Conservation (phyloP, 1,140 invertebrate genomes). For the Zaprionus taronus region DNA sequence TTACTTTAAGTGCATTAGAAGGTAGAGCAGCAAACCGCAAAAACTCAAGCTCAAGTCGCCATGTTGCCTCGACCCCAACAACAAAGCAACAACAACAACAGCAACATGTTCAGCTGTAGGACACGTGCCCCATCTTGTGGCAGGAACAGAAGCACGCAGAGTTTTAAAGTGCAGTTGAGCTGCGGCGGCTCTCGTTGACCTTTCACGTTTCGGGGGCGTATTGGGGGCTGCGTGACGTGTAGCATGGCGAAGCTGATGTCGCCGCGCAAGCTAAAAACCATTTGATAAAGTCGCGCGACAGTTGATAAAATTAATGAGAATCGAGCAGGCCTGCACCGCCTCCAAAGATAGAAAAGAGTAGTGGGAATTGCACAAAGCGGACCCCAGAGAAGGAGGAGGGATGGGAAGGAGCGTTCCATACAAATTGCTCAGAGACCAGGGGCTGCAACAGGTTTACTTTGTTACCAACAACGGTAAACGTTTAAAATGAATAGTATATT, state of each 20-base stretch:
- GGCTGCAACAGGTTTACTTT: conserved; percentile 4
- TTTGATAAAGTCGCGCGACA: conserved; percentile 47
- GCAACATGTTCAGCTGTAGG: not conserved
- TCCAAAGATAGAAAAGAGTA: conserved; percentile 5
- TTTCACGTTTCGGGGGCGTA: conserved; percentile 26
- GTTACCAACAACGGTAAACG: not conserved
- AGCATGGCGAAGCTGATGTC: conserved; percentile 11
- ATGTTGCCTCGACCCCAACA: not conserved
- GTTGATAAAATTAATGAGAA: conserved; percentile 52
- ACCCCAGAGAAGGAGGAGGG: conserved; percentile 24
- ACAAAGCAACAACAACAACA: not conserved
- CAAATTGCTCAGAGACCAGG: conserved; percentile 39
- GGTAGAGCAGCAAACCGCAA: conserved; percentile 17
- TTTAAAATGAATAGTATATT: not conserved
- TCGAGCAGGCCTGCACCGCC: conserved; percentile 3
- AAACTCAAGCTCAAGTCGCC: conserved; percentile 24
- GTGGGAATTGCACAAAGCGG: conserved; percentile 26
- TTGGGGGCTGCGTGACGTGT: conserved; percentile 2
- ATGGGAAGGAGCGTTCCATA: not conserved
- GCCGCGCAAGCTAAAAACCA: conserved; percentile 31
- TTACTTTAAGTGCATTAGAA: conserved; percentile 49
- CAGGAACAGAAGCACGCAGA: conserved; percentile 2
- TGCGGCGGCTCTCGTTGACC: conserved; percentile 37
- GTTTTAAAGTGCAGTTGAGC: conserved; percentile 38
- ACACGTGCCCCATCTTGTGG: conserved; percentile 15